These are phyloP conservation scores for Musca vetustissima DNA, from an alignment of 1,140 invertebrate genomes.

Conservation along the genomic window DNA sequence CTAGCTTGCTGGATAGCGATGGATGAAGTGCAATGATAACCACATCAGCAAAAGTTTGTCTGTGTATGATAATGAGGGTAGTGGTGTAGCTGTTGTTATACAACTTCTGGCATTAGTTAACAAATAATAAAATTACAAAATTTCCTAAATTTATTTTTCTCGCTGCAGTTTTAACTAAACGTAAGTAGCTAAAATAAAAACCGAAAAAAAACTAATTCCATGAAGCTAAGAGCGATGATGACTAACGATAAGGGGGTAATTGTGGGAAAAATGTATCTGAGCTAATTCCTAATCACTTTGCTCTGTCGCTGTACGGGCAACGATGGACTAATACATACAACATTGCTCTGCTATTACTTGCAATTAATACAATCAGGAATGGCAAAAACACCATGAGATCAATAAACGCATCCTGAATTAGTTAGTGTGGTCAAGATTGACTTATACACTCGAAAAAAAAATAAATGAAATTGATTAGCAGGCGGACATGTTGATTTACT, in stretches of 20 bases:
- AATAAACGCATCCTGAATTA: slow-evolving; percentile 22
- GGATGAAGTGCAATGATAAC: no score
- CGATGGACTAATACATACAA: background rate
- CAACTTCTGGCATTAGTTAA: slow-evolving; percentile 20
- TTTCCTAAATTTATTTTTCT: slow-evolving; percentile 9
- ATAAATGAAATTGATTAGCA: no score
- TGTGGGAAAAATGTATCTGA: slow-evolving; percentile 4
- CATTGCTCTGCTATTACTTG: background rate
- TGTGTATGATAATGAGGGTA: background rate
- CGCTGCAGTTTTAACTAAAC: background rate
- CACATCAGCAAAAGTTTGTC: no score
- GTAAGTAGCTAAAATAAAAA: background rate
- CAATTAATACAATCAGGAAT: background rate
- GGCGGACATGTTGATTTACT: no score
- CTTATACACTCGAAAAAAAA: no score
- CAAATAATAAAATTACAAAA: slow-evolving; percentile 24
- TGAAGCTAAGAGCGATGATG: background rate
- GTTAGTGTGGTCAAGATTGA: background rate
- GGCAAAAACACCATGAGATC: background rate
- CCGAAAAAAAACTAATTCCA: background rate
- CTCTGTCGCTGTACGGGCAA: background rate
- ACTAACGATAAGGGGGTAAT: no score
- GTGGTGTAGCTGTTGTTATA: background rate
- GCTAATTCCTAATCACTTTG: background rate
- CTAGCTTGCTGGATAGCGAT: no score